Percentiles rank a stretch among this genome's conserved stretches.
Conservation (phyloP, 1,140 invertebrate species). For the Pemphigus obesinymphae region DNA sequence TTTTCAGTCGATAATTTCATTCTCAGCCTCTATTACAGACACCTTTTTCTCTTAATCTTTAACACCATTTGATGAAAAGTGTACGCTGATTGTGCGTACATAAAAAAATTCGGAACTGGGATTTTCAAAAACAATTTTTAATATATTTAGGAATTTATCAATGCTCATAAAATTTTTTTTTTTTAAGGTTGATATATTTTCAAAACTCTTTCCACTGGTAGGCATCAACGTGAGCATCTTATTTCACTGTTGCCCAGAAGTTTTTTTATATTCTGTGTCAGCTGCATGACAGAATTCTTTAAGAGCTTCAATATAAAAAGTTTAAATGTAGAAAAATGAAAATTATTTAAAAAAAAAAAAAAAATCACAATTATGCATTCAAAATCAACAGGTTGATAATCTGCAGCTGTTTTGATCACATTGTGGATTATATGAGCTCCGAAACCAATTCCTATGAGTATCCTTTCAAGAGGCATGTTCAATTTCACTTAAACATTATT, state of each 20-base stretch:
- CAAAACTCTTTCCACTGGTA: neutral
- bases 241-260: neutral
- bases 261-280: neutral
- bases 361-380: neutral
- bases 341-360: neutral
- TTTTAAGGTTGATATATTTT: neutral
- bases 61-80: too few species aligned
- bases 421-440: neutral
- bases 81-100: too few species aligned
- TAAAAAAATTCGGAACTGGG: too few species aligned
- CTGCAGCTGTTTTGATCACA: neutral
- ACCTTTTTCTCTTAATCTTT: too few species aligned
- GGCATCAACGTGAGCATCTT: neutral
- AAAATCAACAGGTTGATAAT: neutral
- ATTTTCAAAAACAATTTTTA: too few species aligned
- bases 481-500: neutral
- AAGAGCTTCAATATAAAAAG: neutral
- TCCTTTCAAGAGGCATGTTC: neutral
- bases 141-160: neutral
- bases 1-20: too few species aligned
- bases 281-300: neutral
- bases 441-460: neutral
- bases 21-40: too few species aligned
- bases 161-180: neutral
- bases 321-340: slow-evolving; percentile 7